Conservation (phyloP, 2,113 vertebrate genomes). For the Apodemus speciosus region DNA sequence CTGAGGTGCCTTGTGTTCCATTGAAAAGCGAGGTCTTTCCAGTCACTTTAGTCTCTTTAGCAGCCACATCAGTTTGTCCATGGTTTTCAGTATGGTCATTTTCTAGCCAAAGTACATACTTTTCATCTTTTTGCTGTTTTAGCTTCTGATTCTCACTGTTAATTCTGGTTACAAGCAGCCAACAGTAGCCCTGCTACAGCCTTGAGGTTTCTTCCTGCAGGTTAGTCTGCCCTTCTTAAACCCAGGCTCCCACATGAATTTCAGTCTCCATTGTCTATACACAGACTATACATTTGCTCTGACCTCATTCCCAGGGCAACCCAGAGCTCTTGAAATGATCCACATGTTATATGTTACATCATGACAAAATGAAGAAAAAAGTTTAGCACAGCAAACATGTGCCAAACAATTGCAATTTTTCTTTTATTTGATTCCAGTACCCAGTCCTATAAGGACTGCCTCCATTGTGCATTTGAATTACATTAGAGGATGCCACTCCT, state of each 20-base stretch:
- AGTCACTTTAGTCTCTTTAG: neutral
- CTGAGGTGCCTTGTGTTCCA: neutral
- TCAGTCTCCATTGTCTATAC: neutral
- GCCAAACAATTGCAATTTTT: accelerated
- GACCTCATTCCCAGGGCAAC: no score
- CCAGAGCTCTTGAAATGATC: neutral
- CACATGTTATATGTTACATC: neutral
- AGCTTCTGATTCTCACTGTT: neutral
- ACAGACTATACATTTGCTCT: accelerated
- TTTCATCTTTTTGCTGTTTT: neutral
- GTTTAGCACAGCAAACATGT: neutral
- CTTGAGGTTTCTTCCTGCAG: neutral
- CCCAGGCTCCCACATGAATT: neutral
- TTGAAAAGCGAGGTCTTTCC: neutral
- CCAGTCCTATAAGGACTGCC: neutral
- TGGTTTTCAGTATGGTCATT: neutral
- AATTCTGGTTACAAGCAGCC: neutral
- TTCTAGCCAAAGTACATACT: neutral
- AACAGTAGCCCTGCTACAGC: neutral
- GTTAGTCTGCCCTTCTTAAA: neutral
- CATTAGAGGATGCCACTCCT: neutral
- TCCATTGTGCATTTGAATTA: neutral
- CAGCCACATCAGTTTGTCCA: neutral
- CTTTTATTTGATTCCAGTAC: neutral
- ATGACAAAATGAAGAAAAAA: neutral